These are phyloP conservation scores for Montipora sp. DNA, from an alignment of 64 coral and sea anemone genomes.

Conservation along the genomic window DNA sequence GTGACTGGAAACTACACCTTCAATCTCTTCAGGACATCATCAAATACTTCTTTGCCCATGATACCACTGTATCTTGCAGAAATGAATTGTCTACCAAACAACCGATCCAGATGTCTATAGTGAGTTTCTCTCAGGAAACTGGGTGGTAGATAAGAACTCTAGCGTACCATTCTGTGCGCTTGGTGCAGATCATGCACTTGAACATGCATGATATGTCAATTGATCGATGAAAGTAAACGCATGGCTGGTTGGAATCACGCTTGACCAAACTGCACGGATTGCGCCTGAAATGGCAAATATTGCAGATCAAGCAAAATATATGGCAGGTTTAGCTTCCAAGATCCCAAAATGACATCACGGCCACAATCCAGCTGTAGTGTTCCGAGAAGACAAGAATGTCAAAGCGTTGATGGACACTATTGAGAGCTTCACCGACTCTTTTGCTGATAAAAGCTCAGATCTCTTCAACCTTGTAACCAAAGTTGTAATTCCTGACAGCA, in stretches of 20 bases:
- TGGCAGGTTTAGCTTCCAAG: slow-evolving; percentile 49
- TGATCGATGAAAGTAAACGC: slow-evolving; percentile 22
- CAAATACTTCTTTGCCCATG: slow-evolving; percentile 37
- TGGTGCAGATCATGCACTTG: slow-evolving; percentile 25
- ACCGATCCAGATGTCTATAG: background rate
- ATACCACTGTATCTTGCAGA: slow-evolving; percentile 47
- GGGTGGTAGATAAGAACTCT: slow-evolving; percentile 34
- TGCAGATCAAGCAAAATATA: slow-evolving; percentile 36
- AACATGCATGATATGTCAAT: background rate
- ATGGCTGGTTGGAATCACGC: slow-evolving; percentile 18
- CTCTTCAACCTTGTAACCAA: too few relatives aligned
- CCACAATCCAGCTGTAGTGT: slow-evolving; percentile 19
- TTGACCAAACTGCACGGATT: slow-evolving; percentile 10
- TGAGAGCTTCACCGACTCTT: slow-evolving; percentile 13
- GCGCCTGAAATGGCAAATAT: slow-evolving; percentile 28
- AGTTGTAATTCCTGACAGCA: too few relatives aligned
- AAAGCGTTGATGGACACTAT: slow-evolving; percentile 12
- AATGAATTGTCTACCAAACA: background rate
- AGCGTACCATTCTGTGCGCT: slow-evolving; percentile 27
- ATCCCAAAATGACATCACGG: slow-evolving; percentile 19
- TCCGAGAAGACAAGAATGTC: slow-evolving; percentile 35
- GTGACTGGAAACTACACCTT: slow-evolving; percentile 7
- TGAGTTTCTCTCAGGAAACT: slow-evolving; percentile 22
- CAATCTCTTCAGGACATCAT: background rate
- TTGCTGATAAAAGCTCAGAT: background rate